Conservation (phyloP, 2,113 vertebrate species). For the Onychorhynchus coronatus region DNA sequence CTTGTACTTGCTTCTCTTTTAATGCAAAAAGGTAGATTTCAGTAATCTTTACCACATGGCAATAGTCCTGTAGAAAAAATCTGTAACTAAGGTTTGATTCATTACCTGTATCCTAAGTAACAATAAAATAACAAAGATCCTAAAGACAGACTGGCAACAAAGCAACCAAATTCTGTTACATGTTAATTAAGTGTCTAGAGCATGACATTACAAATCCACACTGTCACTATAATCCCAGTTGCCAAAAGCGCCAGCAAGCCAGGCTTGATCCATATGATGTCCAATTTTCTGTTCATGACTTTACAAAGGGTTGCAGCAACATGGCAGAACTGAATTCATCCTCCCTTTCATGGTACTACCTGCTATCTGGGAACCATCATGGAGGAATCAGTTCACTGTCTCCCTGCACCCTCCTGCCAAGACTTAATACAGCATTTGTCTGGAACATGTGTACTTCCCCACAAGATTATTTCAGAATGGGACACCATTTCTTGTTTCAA, state of each 20-base stretch:
- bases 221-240: rapidly evolving
- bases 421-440: rapidly evolving
- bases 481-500: not conserved
- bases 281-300: not conserved
- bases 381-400: not conserved
- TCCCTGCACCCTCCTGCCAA: not conserved
- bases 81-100: not conserved
- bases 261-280: not conserved
- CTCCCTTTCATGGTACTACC: not conserved
- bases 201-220: not conserved
- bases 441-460: not conserved
- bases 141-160: not conserved
- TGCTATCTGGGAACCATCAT: not conserved
- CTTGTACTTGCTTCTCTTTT: not conserved
- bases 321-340: not conserved
- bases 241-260: not conserved
- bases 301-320: not conserved
- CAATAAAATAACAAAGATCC: not conserved
- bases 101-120: not conserved
- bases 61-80: not conserved
- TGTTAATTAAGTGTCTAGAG: not conserved
- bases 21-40: not conserved
- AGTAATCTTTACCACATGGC: not conserved
- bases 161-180: not conserved
- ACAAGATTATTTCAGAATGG: not conserved